Conservation (phyloP, 2,888 invertebrate species). For the Cantharis rustica region DNA sequence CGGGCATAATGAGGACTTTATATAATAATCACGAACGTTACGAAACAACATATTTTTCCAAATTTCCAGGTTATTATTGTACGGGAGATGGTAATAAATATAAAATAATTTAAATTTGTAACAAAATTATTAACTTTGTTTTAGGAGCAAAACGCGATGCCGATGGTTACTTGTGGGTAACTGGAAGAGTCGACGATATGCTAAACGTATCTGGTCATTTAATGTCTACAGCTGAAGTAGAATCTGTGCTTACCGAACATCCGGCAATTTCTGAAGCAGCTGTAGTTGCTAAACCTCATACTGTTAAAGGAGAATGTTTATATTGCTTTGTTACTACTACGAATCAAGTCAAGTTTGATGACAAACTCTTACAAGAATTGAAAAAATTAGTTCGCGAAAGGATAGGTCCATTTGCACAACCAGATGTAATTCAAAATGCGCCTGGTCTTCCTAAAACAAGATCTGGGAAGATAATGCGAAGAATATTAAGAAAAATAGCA, state of each 20-base stretch:
- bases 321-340: constrained; percentile 97
- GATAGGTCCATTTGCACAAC: constrained; percentile 95
- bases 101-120: not conserved
- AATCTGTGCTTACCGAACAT: constrained; percentile 81
- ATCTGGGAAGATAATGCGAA: constrained; percentile 97
- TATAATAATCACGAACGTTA: constrained; percentile 90
- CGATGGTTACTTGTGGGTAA: constrained; percentile 96
- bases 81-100: constrained; percentile 88
- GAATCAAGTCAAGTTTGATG: constrained; percentile 72
- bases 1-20: constrained; percentile 95
- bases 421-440: constrained; percentile 92
- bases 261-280: constrained; percentile 89
- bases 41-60: constrained; percentile 91
- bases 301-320: constrained; percentile 94
- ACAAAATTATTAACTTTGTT: constrained; percentile 29
- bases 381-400: constrained; percentile 82
- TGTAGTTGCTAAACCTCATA: constrained; percentile 92
- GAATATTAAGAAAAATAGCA: constrained; percentile 92
- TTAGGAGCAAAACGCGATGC: constrained; percentile 87
- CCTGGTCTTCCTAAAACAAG: constrained; percentile 95
- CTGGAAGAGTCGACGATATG: constrained; percentile 98
- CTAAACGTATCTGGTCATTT: constrained; percentile 97
- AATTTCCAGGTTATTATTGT: constrained; percentile 96
- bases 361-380: constrained; percentile 71
- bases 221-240: constrained; percentile 95